Percentiles rank a stretch among this genome's conserved stretches.
Conservation (phyloP, 2,888 invertebrate genomes). For the Limnephilus rhombicus region DNA sequence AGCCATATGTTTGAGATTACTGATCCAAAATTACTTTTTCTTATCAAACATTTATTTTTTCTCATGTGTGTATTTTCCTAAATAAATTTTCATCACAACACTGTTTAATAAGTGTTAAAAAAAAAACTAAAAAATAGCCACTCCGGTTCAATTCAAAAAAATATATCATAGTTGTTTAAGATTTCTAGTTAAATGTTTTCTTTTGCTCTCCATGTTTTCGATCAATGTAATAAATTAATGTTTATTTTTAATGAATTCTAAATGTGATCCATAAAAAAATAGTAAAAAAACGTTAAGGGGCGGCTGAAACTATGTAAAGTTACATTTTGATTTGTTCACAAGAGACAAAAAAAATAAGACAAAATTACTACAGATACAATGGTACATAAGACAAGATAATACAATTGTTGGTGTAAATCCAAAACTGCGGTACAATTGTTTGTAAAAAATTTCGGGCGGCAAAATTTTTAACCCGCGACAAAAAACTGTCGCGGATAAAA, state of each 20-base stretch:
- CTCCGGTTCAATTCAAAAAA: slow-evolving; percentile 28
- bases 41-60: slow-evolving; percentile 8
- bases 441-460: too few species aligned
- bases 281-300: neutral
- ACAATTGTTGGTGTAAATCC: too few species aligned
- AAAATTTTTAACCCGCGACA: too few species aligned
- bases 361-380: neutral
- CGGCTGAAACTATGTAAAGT: neutral
- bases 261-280: slow-evolving; percentile 9
- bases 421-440: too few species aligned
- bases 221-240: slow-evolving; percentile 9
- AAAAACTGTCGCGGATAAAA: too few species aligned
- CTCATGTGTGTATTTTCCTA: slow-evolving; percentile 10
- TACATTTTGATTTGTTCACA: neutral
- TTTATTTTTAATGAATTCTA: slow-evolving; percentile 11
- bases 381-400: neutral
- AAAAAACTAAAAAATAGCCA: neutral
- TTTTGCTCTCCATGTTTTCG: slow-evolving; percentile 9
- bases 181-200: neutral
- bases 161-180: slow-evolving; percentile 28
- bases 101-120: neutral
- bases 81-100: slow-evolving; percentile 2
- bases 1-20: slow-evolving; percentile 28
- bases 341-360: neutral
- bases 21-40: slow-evolving; percentile 21